Evolutionary conservation across 2,113 vertebrate species (phyloP).

Genomic region (Colaptes auratus): DNA sequence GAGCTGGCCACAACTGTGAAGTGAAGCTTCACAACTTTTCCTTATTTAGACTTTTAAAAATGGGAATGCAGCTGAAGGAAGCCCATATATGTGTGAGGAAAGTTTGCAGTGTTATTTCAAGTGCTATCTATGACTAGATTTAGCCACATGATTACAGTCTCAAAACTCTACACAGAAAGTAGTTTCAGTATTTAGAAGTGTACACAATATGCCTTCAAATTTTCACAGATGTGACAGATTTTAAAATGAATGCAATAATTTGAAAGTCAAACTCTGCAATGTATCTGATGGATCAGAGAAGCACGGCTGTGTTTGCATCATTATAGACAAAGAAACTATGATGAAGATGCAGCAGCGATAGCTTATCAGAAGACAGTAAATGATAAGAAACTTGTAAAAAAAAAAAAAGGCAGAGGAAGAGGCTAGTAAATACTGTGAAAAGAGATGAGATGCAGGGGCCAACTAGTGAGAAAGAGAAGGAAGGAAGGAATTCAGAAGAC

Average conservation of each 20-base stretch:
- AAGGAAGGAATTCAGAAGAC: too few species aligned
- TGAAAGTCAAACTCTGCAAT: background rate
- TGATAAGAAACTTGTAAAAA: background rate
- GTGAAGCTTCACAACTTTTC: background rate
- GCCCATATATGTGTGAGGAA: background rate
- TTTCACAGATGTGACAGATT: background rate
- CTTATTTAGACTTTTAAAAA: background rate
- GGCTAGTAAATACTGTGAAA: background rate
- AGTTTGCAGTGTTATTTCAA: background rate
- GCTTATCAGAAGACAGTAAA: background rate
- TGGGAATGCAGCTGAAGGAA: background rate
- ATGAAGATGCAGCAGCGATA: background rate
- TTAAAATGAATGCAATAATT: conserved; percentile 1
- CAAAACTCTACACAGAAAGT: background rate
- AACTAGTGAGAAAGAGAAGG: background rate
- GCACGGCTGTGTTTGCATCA: background rate
- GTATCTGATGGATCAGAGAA: background rate
- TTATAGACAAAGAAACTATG: background rate
- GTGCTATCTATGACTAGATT: background rate
- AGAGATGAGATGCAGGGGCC: background rate
- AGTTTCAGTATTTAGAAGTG: background rate
- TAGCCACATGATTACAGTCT: background rate
- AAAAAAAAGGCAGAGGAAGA: background rate
- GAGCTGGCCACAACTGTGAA: background rate
- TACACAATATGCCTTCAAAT: background rate